Conservation (phyloP, 2,113 vertebrate genomes). For the Sylvietta virens region DNA sequence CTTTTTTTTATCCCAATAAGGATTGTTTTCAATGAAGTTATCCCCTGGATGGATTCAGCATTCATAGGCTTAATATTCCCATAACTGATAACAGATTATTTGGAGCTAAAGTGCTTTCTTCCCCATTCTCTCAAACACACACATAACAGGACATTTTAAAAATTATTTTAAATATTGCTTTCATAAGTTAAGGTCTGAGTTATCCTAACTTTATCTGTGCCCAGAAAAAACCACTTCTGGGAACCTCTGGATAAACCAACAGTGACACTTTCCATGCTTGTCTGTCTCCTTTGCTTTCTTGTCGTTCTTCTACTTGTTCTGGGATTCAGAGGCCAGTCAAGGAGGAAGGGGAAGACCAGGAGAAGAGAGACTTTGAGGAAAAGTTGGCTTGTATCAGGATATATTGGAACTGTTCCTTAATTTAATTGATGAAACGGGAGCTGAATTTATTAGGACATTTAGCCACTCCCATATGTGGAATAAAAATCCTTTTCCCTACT, state of each 20-base stretch:
- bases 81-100: not conserved
- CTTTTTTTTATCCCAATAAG: not conserved
- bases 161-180: not conserved
- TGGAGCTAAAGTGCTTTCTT: not conserved
- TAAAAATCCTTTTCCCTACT: not conserved
- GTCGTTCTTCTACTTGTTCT: not conserved
- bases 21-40: not conserved
- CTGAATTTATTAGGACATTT: not conserved
- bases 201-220: not conserved
- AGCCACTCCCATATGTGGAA: not conserved
- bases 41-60: not conserved
- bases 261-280: accelerated
- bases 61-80: not conserved
- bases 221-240: not conserved
- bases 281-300: not conserved
- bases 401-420: not conserved
- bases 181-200: not conserved
- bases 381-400: not conserved
- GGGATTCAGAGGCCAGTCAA: not conserved
- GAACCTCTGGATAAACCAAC: not conserved
- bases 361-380: not conserved
- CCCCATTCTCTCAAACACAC: accelerated
- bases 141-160: accelerated
- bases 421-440: not conserved
- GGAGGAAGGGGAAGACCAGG: not conserved